phyloP scores from a whole-genome alignment of 2,113 vertebrate species.

The Alectura lathami region DNA sequence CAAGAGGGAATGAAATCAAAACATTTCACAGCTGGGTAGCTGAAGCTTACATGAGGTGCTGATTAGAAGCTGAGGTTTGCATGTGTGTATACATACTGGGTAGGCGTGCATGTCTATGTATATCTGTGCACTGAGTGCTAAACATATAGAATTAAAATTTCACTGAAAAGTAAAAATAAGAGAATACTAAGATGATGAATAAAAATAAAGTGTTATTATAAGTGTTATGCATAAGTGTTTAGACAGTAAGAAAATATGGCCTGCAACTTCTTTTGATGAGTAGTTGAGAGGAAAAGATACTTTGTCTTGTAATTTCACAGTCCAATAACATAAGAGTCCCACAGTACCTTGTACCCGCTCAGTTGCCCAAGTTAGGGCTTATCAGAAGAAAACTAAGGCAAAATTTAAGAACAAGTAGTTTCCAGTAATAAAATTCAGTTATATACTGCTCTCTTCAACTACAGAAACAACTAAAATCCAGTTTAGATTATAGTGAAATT shows the following conservation, averaged over 20 bases:
- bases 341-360: not conserved
- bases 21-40: not conserved
- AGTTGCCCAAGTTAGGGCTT: not conserved
- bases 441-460: not conserved
- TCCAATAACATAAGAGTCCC: not conserved
- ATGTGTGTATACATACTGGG: accelerated
- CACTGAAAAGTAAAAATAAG: not conserved
- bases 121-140: not conserved
- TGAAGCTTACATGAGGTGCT: not conserved
- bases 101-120: no score
- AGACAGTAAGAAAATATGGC: not conserved
- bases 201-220: not conserved
- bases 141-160: not conserved
- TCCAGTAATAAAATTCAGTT: not conserved
- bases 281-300: not conserved
- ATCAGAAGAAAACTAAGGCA: not conserved
- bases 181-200: not conserved
- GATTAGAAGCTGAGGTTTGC: not conserved
- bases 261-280: not conserved
- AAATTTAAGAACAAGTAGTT: not conserved
- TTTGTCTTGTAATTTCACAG: not conserved
- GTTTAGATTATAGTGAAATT: not conserved
- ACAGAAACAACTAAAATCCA: not conserved
- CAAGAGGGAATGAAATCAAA: not conserved
- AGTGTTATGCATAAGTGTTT: no score